Base-by-base conservation (phyloP, 2,888 invertebrate species). In the Idaea biselata region DNA sequence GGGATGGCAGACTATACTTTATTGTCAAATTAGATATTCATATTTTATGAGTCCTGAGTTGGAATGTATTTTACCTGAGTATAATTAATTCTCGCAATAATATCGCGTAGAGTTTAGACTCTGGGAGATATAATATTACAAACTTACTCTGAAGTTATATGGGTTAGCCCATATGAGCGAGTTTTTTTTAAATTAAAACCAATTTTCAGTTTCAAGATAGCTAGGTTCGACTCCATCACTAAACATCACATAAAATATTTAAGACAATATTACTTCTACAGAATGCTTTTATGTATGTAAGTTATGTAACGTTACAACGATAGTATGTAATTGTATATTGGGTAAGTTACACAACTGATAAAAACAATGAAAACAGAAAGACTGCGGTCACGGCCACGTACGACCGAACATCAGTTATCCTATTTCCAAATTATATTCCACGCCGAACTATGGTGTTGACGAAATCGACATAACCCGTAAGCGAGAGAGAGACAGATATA, bases 361-460 rank as follows among this genome's bases (percentile, higher is more conserved):
- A 44, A 44, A 77, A 86, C 84, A 87, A 86, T 85, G 87, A 87
- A 87, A 88, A 86, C 84, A 83, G 81, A 79, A 76, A 74, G 81
- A 83, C 83, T 83, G 83, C 87, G 90, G 90, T 91, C 90, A 91
- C 83, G 90, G 90, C 87, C 90, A 89, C 85, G 83, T 86, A 83
- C 84, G 82, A 80, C 78, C 81, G 81, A 84, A 83, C 85, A 86
- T 87, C 83, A 82, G 80, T 81, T 89, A 18, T 56, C 88, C 89
- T 89, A 88, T 88, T 83, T 87, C 82, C 80, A 88, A 89, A 91
- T 89, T 83, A 86, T 55, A 83, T 88, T 87, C 81, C 81, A 86
- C 85, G 78, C 81, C 78, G 77, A 78, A 74, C 81, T 80, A 81
- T 71, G 65, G 67, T 70, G 72, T 68, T 68, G 68, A 70, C 64